Evolutionary conservation across 2,888 invertebrate species (phyloP).

Genomic region (Callyntrura guangdongensis): DNA sequence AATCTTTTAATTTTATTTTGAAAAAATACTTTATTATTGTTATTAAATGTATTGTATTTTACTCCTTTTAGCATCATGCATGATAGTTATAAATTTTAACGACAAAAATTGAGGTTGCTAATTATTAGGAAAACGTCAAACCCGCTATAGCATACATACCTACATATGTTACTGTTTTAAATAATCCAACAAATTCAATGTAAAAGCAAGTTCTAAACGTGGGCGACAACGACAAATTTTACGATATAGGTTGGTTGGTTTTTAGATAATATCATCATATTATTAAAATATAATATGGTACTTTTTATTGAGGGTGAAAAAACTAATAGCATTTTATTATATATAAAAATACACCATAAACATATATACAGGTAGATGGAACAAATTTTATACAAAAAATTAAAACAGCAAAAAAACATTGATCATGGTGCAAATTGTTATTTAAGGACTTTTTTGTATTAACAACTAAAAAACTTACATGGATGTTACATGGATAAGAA

Average conservation of each 20-base stretch:
- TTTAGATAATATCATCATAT: slow-evolving; percentile 20
- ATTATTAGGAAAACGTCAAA: neutral
- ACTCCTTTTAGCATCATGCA: slow-evolving; percentile 17
- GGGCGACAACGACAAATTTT: slow-evolving; percentile 5
- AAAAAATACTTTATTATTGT: slow-evolving; percentile 21
- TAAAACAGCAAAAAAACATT: slow-evolving; percentile 50
- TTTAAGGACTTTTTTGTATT: slow-evolving; percentile 66
- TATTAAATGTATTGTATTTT: slow-evolving; percentile 13
- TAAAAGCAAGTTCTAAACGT: neutral
- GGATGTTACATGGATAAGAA: neutral
- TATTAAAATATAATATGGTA: no score
- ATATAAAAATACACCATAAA: neutral
- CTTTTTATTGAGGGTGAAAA: slow-evolving; percentile 25
- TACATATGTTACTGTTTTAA: slow-evolving; percentile 6
- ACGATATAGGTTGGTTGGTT: neutral
- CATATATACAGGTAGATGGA: slow-evolving; percentile 35
- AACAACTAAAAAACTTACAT: slow-evolving; percentile 45
- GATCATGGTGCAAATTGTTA: slow-evolving; percentile 78
- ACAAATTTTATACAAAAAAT: slow-evolving; percentile 41
- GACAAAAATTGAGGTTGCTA: neutral
- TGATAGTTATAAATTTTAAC: slow-evolving; percentile 7
- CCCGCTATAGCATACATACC: neutral
- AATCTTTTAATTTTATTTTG: slow-evolving; percentile 29
- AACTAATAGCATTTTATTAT: slow-evolving; percentile 33
- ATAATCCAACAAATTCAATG: neutral